These are phyloP conservation scores for Pantherophis guttatus DNA, from an alignment of 2,113 vertebrate species.

Conservation along the genomic window DNA sequence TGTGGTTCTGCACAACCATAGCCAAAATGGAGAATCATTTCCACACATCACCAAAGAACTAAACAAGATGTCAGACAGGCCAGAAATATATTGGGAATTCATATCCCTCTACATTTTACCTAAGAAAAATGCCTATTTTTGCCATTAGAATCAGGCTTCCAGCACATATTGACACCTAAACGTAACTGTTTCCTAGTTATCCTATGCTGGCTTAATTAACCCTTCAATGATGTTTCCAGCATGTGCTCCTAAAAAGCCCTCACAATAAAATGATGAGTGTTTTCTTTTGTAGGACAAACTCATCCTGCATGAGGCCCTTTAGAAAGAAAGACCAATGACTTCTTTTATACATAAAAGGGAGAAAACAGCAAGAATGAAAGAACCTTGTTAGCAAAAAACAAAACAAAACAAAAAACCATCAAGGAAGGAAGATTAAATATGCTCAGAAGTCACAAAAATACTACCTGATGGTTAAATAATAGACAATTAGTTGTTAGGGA, in stretches of 20 bases:
- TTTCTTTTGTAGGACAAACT: background rate
- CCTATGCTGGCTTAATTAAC: background rate
- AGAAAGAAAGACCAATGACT: background rate
- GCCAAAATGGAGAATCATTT: background rate
- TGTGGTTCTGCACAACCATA: conserved; percentile 1
- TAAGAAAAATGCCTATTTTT: background rate
- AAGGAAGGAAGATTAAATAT: background rate
- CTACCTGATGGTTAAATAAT: background rate
- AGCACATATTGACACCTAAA: background rate
- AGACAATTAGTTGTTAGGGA: background rate
- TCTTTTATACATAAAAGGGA: background rate
- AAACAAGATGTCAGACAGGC: background rate
- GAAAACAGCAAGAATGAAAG: background rate
- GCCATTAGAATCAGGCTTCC: background rate
- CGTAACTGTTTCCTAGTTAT: background rate
- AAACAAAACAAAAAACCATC: background rate
- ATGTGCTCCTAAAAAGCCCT: background rate
- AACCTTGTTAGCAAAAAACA: background rate
- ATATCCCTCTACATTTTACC: background rate
- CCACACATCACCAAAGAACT: background rate
- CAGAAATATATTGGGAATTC: background rate
- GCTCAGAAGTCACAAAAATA: background rate
- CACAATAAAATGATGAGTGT: background rate
- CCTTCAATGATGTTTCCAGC: background rate
- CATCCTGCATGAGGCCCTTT: background rate